Conservation (phyloP, 2,113 vertebrate species). For the Phalacrocorax aristotelis region DNA sequence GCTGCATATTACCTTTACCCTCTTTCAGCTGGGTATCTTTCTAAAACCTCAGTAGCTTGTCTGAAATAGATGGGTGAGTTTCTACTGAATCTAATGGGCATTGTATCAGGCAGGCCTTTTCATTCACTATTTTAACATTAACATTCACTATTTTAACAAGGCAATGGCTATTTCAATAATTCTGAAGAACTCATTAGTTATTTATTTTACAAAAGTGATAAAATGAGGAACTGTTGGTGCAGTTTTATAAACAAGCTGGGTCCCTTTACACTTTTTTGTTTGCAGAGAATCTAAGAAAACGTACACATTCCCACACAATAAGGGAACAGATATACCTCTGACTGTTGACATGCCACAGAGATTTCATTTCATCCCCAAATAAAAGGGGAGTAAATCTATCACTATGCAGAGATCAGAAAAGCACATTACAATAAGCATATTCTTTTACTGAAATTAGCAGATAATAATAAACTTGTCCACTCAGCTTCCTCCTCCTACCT, state of each 20-base stretch:
- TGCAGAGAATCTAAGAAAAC: slow-evolving; percentile 8
- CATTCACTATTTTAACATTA: not conserved
- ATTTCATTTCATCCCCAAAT: slow-evolving; percentile 6
- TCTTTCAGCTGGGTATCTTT: rapidly evolving
- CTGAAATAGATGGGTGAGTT: not conserved
- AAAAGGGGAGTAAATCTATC: not conserved
- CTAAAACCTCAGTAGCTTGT: not conserved
- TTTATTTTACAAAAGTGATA: not conserved
- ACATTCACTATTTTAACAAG: not conserved
- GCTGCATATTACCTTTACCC: not conserved
- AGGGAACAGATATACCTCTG: not conserved
- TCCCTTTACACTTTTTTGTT: not conserved
- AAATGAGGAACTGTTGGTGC: not conserved
- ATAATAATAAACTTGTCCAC: not conserved
- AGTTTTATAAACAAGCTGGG: not conserved
- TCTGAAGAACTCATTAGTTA: not conserved
- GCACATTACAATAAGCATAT: not conserved
- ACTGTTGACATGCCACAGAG: not conserved
- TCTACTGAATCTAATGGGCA: not conserved
- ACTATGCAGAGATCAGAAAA: slow-evolving; percentile 19
- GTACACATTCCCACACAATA: not conserved
- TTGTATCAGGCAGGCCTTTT: not conserved
- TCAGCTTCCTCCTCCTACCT: not conserved
- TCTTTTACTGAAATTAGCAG: not conserved
- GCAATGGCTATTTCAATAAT: not conserved